Evolutionary conservation across 2,888 invertebrate species (phyloP).

Genomic region (Machimus atricapillus): DNA sequence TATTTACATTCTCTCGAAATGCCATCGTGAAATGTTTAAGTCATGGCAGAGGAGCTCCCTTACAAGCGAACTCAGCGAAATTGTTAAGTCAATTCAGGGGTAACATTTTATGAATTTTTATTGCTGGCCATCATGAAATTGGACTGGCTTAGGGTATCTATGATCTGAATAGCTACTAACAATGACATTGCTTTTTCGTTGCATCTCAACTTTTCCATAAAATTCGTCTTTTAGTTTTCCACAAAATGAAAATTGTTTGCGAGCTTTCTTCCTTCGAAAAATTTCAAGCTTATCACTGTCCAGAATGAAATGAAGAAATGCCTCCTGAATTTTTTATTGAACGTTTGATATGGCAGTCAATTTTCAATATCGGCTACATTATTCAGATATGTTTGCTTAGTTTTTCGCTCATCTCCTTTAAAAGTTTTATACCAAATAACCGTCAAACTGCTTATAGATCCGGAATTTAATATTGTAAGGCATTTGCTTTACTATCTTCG

Average conservation of each 20-base stretch:
- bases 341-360: not conserved
- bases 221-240: not conserved
- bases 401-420: not conserved
- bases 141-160: not conserved
- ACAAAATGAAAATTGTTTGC: not conserved
- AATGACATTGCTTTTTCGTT: not conserved
- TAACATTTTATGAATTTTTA: not conserved
- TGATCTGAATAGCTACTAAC: not conserved
- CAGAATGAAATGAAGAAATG: not conserved
- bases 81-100: not conserved
- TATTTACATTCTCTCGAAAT: not conserved
- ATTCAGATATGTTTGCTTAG: not conserved
- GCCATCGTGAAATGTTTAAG: constrained; percentile 7
- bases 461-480: not conserved
- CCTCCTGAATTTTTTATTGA: not conserved
- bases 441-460: not conserved
- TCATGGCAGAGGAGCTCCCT: not conserved
- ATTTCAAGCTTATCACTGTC: not conserved
- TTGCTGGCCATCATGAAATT: not conserved
- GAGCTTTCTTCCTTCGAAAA: not conserved
- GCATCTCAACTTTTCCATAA: not conserved
- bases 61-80: not conserved
- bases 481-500: too few species aligned
- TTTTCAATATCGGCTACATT: not conserved
- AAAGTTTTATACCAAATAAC: not conserved